These are phyloP conservation scores for Ooceraea biroi DNA, from an alignment of 1,140 invertebrate genomes.

Conservation along the genomic window DNA sequence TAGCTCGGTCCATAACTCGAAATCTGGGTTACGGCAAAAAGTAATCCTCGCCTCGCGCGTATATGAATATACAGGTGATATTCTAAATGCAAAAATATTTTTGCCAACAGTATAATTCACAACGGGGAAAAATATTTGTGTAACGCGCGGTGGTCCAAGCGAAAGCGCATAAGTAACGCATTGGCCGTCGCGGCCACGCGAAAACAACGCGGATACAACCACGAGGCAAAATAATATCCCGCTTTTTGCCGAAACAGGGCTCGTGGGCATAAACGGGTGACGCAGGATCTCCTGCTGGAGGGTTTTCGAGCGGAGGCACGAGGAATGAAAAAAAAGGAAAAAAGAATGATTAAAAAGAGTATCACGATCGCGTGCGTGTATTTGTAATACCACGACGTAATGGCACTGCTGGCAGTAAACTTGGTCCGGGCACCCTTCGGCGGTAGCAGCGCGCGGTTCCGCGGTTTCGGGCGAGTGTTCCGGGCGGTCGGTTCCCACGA, in stretches of 20 bases:
- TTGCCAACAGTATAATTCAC: background rate
- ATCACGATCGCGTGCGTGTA: constrained; percentile 19
- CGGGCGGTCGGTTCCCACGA: constrained; percentile 51
- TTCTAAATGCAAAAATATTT: constrained; percentile 32
- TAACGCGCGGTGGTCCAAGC: background rate
- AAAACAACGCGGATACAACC: constrained; percentile 15
- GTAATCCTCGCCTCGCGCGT: background rate
- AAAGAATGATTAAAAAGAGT: background rate
- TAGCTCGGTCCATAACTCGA: background rate
- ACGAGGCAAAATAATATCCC: background rate
- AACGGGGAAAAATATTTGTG: constrained; percentile 26
- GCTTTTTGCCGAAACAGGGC: constrained; percentile 5
- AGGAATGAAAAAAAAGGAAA: background rate
- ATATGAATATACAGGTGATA: background rate
- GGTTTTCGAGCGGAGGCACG: background rate
- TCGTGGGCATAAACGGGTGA: background rate
- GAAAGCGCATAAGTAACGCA: constrained; percentile 8
- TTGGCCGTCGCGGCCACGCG: background rate
- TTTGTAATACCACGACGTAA: constrained; percentile 23
- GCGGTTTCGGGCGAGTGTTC: constrained; percentile 47
- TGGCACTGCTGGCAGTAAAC: constrained; percentile 13
- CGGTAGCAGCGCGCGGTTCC: constrained; percentile 12
- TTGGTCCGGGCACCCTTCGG: too few species aligned
- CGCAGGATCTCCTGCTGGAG: background rate
- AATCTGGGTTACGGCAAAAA: constrained; percentile 11